These are phyloP conservation scores for Budorcas taxicolor DNA, from an alignment of 2,113 vertebrate species.

Conservation along the genomic window DNA sequence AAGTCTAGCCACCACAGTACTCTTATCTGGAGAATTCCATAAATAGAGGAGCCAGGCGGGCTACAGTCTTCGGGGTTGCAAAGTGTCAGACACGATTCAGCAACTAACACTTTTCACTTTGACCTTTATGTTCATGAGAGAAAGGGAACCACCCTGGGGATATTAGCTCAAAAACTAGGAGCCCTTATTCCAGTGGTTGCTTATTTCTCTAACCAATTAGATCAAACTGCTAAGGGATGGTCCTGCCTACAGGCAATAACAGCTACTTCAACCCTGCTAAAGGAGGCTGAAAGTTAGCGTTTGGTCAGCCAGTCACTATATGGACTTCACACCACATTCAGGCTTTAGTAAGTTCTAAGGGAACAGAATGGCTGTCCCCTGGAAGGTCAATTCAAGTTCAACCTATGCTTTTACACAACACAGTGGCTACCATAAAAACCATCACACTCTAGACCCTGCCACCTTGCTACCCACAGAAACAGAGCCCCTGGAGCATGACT, in stretches of 20 bases:
- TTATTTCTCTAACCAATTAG: neutral
- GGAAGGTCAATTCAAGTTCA: neutral
- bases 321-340: neutral
- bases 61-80: neutral
- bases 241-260: neutral
- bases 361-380: neutral
- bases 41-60: neutral
- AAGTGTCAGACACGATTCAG: neutral
- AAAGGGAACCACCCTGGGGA: neutral
- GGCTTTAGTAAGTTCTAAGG: neutral
- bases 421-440: neutral
- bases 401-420: neutral
- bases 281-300: neutral
- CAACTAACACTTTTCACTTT: neutral
- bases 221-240: neutral
- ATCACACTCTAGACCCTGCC: neutral
- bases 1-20: neutral
- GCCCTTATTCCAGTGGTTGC: neutral
- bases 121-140: neutral
- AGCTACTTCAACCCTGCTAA: neutral
- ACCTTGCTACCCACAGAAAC: neutral
- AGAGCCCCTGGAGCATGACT: neutral
- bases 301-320: neutral
- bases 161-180: neutral
- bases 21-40: neutral